These are phyloP conservation scores for Oikopleura vanhoeffeni DNA, from an alignment of 23 tunicate species.

Conservation along the genomic window DNA sequence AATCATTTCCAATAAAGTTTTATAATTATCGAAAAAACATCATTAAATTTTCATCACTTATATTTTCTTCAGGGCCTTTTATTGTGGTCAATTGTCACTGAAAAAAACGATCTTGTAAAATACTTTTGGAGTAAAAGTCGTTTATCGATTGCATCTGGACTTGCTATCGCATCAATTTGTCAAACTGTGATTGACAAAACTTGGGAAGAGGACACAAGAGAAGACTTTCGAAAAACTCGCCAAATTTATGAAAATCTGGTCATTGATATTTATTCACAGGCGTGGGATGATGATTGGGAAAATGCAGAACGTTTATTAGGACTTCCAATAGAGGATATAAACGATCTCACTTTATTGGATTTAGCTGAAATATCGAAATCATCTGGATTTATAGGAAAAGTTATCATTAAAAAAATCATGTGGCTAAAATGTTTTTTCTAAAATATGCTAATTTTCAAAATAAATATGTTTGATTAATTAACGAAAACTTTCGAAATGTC, in stretches of 20 bases:
- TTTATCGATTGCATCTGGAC: not conserved
- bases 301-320: not conserved
- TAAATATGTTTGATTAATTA: too few species aligned
- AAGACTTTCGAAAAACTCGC: not conserved
- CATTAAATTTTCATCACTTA: too few species aligned
- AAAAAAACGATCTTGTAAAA: not conserved
- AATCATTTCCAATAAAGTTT: too few species aligned
- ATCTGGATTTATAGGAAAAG: not conserved
- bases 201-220: not conserved
- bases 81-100: not conserved
- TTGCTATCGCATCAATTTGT: not conserved
- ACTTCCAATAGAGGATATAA: not conserved
- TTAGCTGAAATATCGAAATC: not conserved
- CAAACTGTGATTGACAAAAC: not conserved
- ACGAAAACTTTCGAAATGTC: too few species aligned
- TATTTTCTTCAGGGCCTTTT: not conserved
- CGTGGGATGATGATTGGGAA: not conserved
- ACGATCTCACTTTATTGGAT: not conserved
- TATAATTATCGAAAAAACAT: too few species aligned
- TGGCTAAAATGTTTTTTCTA: too few species aligned
- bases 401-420: too few species aligned
- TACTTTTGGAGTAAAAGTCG: not conserved
- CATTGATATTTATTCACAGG: not conserved
- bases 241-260: not conserved
- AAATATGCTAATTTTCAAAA: too few species aligned